A percentile compares a stretch with the other conserved stretches of the same genome.
Evolutionary conservation across 1,140 invertebrate genomes (phyloP).

Genomic region (Pseudomyrmex concolor): DNA sequence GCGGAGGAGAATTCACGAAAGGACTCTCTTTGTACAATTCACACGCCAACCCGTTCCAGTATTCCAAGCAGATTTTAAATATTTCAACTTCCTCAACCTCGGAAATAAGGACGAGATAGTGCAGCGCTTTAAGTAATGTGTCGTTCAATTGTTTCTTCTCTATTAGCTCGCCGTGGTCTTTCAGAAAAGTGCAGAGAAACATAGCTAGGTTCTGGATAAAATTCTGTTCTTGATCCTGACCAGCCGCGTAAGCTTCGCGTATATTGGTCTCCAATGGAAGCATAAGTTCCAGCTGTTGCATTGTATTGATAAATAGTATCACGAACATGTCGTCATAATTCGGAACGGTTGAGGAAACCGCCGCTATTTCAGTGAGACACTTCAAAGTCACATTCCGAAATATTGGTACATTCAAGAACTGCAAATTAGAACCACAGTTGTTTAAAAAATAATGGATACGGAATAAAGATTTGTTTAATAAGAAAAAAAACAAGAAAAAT

Average conservation of each 20-base stretch:
- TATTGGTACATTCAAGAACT: conserved; percentile 98
- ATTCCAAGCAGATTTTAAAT: conserved; percentile 99
- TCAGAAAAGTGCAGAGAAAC: conserved; percentile 98
- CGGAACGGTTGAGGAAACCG: conserved; percentile 89
- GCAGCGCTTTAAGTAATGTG: conserved; percentile 92
- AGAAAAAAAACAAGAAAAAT: neutral
- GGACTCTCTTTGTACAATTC: conserved; percentile 95
- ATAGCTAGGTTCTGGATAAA: conserved; percentile 99
- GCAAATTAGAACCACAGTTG: conserved; percentile 75
- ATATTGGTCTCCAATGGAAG: conserved; percentile 96
- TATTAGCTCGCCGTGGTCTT: conserved; percentile 96
- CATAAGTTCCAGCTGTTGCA: conserved; percentile 96
- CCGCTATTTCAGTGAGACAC: conserved; percentile 99
- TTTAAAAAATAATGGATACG: neutral
- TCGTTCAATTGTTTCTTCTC: conserved; percentile 92
- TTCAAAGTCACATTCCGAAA: conserved; percentile 99
- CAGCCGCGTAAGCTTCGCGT: conserved; percentile 95
- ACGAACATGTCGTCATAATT: conserved; percentile 98
- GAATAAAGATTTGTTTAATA: neutral
- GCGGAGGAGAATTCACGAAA: conserved; percentile 77
- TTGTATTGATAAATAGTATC: conserved; percentile 94
- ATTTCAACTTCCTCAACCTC: conserved; percentile 99
- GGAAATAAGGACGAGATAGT: conserved; percentile 98
- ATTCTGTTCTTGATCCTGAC: conserved; percentile 98
- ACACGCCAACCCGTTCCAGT: conserved; percentile 97